Evolutionary conservation across 2,888 invertebrate species (phyloP).

Genomic region (Alentia gelatinosa): DNA sequence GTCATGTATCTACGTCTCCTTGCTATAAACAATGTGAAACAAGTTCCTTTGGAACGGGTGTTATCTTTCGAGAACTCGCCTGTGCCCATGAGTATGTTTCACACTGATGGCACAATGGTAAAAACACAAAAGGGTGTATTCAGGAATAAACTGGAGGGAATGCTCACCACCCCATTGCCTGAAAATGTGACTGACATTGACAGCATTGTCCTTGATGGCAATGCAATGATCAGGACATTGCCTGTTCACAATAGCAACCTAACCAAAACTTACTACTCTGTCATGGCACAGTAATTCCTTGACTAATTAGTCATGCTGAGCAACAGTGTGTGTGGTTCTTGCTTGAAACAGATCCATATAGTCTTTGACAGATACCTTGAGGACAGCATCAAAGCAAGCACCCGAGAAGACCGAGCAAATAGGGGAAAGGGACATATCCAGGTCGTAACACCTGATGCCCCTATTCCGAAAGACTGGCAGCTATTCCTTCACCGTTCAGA

Average conservation of each 20-base stretch:
- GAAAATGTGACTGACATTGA: not conserved
- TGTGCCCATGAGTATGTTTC: not conserved
- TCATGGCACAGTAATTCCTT: not conserved
- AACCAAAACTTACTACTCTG: not conserved
- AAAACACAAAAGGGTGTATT: not conserved
- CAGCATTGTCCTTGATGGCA: not conserved
- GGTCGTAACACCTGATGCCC: not conserved
- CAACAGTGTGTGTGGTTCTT: not conserved
- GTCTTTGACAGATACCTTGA: not conserved
- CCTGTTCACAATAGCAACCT: not conserved
- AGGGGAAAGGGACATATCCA: not conserved
- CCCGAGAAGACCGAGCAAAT: not conserved
- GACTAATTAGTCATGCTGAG: not conserved
- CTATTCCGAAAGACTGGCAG: not conserved
- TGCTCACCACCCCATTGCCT: not conserved
- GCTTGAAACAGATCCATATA: not conserved
- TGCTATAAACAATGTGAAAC: not conserved
- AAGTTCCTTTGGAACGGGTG: not conserved
- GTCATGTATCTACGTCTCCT: constrained; percentile 2
- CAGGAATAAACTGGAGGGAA: not conserved
- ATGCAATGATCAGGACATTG: not conserved
- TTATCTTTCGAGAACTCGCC: not conserved
- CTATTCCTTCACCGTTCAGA: not conserved
- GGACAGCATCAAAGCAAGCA: not conserved
- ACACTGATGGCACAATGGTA: not conserved